Evolutionary conservation across 2,113 vertebrate species (phyloP).

Genomic region (Xiphophorus hellerii): DNA sequence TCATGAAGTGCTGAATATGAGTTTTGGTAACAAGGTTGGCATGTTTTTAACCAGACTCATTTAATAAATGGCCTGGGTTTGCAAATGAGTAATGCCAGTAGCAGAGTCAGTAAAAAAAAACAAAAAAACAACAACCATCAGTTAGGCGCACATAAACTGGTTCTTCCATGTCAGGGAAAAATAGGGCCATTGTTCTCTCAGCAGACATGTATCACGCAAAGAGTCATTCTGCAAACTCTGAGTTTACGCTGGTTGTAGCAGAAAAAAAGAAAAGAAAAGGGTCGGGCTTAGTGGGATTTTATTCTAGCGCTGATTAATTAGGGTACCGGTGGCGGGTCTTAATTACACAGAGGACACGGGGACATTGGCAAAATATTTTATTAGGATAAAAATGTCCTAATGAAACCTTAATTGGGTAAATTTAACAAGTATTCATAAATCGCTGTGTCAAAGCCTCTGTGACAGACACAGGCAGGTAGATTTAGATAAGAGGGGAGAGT

Average conservation of each 20-base stretch:
- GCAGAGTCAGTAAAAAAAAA: slow-evolving; percentile 14
- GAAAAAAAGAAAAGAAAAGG: slow-evolving; percentile 30
- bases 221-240: slow-evolving; percentile 39
- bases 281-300: slow-evolving; percentile 33
- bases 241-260: slow-evolving; percentile 26
- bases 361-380: slow-evolving; percentile 21
- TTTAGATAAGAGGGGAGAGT: slow-evolving; percentile 44
- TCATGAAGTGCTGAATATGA: neutral
- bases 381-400: slow-evolving; percentile 5
- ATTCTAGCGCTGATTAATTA: slow-evolving; percentile 47
- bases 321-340: slow-evolving; percentile 31
- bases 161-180: slow-evolving; percentile 52
- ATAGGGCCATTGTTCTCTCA: slow-evolving; percentile 66
- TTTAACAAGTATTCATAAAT: slow-evolving; percentile 38
- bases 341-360: slow-evolving; percentile 27
- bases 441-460: slow-evolving; percentile 18
- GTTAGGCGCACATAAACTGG: slow-evolving; percentile 41
- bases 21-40: neutral
- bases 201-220: slow-evolving; percentile 55
- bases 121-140: neutral
- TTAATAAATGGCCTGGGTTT: slow-evolving; percentile 37
- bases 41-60: slow-evolving; percentile 9
- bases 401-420: slow-evolving; percentile 35
- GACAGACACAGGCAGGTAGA: slow-evolving; percentile 50
- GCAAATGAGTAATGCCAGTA: slow-evolving; percentile 41